Conservation (phyloP, 2,888 invertebrate genomes). For the Drosophila colorata region DNA sequence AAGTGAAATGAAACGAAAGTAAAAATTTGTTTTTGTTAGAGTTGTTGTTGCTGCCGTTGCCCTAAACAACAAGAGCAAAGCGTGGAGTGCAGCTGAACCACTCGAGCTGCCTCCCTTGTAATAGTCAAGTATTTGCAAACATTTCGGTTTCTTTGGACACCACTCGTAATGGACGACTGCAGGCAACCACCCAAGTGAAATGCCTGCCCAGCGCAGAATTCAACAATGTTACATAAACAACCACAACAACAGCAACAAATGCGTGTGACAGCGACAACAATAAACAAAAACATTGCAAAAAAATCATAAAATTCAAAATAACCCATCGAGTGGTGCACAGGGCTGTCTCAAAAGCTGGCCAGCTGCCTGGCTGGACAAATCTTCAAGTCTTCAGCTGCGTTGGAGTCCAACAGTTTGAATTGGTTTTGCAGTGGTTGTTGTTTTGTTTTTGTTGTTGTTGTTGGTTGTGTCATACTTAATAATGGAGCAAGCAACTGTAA, state of each 20-base stretch:
- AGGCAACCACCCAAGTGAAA: conserved; percentile 50
- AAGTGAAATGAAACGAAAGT: conserved; percentile 75
- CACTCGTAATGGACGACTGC: conserved; percentile 64
- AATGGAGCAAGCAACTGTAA: conserved; percentile 59
- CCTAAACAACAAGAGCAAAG: conserved; percentile 36
- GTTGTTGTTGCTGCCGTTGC: conserved; percentile 23
- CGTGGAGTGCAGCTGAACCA: conserved; percentile 4
- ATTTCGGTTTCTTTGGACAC: conserved; percentile 72
- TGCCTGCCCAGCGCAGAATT: conserved; percentile 74
- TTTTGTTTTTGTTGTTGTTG: conserved; percentile 6
- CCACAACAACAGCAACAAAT: conserved; percentile 38
- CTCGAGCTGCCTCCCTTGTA: conserved; percentile 27
- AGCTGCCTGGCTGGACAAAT: conserved; percentile 42
- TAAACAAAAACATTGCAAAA: conserved; percentile 70
- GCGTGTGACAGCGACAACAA: conserved; percentile 71
- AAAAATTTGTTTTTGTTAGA: conserved; percentile 43
- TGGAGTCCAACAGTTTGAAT: conserved; percentile 53
- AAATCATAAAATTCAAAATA: conserved; percentile 33
- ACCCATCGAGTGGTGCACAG: conserved; percentile 22
- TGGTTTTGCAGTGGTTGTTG: conserved; percentile 6
- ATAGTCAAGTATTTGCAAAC: conserved; percentile 64
- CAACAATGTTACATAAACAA: conserved; percentile 62
- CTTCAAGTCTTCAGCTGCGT: conserved; percentile 31
- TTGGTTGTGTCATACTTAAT: conserved; percentile 60
- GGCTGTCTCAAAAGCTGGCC: conserved; percentile 6